phyloP scores from a whole-genome alignment of 2,113 vertebrate species.

The Tenebrosternarchus preto region DNA sequence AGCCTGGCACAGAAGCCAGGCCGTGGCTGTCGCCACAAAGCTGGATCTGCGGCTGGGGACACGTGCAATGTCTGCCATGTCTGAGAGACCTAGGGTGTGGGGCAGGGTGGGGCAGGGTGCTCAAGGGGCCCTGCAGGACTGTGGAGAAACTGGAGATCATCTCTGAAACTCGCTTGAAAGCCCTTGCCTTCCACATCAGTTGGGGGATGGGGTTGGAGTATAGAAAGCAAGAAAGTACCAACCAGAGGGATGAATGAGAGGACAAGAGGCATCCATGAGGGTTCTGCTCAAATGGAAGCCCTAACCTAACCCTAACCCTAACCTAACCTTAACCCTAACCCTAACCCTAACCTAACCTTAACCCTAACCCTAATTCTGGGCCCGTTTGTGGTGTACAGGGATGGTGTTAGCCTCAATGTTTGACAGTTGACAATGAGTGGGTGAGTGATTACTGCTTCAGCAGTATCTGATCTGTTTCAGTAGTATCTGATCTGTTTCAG shows the following conservation, averaged over 20 bases:
- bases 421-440: background rate
- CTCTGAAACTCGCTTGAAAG: conserved; percentile 42
- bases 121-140: no score
- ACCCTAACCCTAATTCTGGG: background rate
- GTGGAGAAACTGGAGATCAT: conserved; percentile 42
- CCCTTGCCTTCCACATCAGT: conserved; percentile 5
- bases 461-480: no score
- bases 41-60: conserved; percentile 13
- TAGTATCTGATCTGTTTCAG: no score
- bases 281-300: conserved; percentile 2
- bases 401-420: background rate
- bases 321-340: no score
- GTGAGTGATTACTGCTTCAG: conserved; percentile 1
- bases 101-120: no score
- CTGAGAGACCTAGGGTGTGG: no score
- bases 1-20: background rate
- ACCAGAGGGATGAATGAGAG: conserved; percentile 19
- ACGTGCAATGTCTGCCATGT: conserved; percentile 3
- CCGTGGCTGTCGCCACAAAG: conserved; percentile 54
- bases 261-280: conserved; percentile 18
- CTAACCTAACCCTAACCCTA: no score
- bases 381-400: background rate
- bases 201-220: no score
- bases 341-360: no score
- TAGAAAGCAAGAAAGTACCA: no score